A percentile compares a stretch with the other conserved stretches of the same genome.
Evolutionary conservation across 2,888 invertebrate genomes (phyloP).

Genomic region (Portevinia maculata): DNA sequence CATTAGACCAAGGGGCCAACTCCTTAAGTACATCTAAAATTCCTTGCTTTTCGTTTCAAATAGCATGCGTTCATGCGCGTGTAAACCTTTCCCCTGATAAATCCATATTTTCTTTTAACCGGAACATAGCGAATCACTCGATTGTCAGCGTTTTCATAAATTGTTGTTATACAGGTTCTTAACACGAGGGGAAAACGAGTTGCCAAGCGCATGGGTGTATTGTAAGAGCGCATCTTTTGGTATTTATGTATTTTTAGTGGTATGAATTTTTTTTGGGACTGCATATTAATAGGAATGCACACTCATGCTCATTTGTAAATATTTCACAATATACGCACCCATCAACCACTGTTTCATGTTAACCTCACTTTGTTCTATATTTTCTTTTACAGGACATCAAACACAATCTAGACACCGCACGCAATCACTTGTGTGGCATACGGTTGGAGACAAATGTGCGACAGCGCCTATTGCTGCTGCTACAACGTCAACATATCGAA

Average conservation of each 20-base stretch:
- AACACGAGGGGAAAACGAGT: too few relatives aligned
- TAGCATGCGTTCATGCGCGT: too few relatives aligned
- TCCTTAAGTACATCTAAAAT: too few relatives aligned
- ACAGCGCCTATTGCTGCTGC: constrained; percentile 80
- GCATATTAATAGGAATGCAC: constrained; percentile 10
- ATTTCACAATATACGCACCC: constrained; percentile 1
- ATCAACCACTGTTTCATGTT: not conserved
- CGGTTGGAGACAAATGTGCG: constrained; percentile 81
- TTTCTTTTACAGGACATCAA: constrained; percentile 80
- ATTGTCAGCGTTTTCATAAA: too few relatives aligned
- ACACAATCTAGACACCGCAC: constrained; percentile 81
- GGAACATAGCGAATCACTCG: too few relatives aligned
- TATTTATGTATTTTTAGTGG: not conserved
- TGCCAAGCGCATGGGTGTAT: too few relatives aligned
- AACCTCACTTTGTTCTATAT: not conserved
- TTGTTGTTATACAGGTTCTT: too few relatives aligned
- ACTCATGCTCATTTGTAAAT: constrained; percentile 36
- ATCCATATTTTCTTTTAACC: too few relatives aligned
- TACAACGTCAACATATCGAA: constrained; percentile 82
- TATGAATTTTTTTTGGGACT: not conserved
- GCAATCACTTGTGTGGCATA: constrained; percentile 80
- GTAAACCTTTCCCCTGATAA: too few relatives aligned
- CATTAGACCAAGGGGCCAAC: too few relatives aligned
- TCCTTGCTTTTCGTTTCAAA: too few relatives aligned
- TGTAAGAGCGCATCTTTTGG: not conserved